phyloP scores from a whole-genome alignment of 2,888 invertebrate species.

The Rotaria sp. region DNA sequence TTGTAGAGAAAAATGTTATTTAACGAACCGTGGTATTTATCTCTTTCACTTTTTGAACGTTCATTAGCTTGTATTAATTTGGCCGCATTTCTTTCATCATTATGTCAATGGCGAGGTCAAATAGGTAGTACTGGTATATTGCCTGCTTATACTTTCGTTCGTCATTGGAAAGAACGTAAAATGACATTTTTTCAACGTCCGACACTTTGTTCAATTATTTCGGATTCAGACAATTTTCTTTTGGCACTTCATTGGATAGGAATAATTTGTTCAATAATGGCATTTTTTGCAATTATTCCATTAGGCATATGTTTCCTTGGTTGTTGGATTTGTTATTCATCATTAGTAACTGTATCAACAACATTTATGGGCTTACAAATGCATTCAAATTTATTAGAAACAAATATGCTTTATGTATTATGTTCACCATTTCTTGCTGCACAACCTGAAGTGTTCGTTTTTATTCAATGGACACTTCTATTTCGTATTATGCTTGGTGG shows the following conservation, averaged over 20 bases:
- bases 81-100: background rate
- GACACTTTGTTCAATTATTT: background rate
- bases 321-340: conserved; percentile 20
- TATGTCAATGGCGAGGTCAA: background rate
- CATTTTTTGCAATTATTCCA: background rate
- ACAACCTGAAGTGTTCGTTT: background rate
- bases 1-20: background rate
- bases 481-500: conserved; percentile 28
- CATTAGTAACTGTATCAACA: background rate
- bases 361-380: conserved; percentile 24
- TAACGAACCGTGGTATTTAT: conserved; percentile 23
- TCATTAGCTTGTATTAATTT: conserved; percentile 19
- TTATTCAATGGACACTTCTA: conserved; percentile 14
- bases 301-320: background rate
- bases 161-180: background rate
- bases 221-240: background rate
- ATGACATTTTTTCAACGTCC: conserved; percentile 6
- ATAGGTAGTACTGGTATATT: background rate
- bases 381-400: conserved; percentile 20
- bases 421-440: background rate
- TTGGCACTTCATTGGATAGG: background rate
- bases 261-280: background rate
- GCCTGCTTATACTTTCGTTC: background rate
- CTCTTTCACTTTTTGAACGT: conserved; percentile 16
- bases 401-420: background rate